These are phyloP conservation scores for Dermatemys mawii DNA, from an alignment of 2,113 vertebrate genomes.

Conservation along the genomic window DNA sequence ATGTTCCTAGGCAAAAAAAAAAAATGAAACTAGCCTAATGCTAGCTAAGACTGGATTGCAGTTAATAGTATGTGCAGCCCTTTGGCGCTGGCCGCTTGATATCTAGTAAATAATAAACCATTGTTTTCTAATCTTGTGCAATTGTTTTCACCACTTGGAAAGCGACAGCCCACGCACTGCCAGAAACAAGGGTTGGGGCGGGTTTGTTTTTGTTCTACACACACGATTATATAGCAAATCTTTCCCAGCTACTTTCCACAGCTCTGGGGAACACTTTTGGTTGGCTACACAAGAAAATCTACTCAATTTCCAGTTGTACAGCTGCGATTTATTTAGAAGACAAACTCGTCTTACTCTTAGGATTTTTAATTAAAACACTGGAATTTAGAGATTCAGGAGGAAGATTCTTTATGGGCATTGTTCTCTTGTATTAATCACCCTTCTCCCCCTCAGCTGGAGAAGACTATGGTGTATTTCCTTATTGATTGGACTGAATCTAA, in stretches of 20 bases:
- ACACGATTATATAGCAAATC: neutral
- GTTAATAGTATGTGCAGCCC: neutral
- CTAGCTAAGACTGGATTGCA: constrained; percentile 25
- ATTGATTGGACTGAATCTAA: neutral
- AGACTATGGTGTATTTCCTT: neutral
- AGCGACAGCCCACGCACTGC: rapidly evolving
- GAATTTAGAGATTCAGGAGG: neutral
- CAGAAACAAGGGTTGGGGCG: neutral
- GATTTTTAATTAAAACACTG: neutral
- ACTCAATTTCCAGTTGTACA: neutral
- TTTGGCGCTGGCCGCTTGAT: neutral
- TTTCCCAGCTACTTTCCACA: neutral
- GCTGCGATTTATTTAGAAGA: neutral
- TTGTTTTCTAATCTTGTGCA: neutral
- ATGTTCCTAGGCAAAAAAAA: constrained; percentile 27
- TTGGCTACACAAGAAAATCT: neutral
- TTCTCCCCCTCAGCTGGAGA: neutral
- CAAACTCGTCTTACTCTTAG: constrained; percentile 9
- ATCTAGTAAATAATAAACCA: neutral
- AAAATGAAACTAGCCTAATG: constrained; percentile 51
- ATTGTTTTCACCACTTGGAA: neutral
- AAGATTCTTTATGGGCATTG: neutral
- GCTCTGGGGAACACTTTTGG: neutral
- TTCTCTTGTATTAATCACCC: neutral
- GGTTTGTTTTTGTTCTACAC: too few relatives aligned